Conservation (phyloP, 2,797 vertebrate species). For the Arremon aurantiirostris region DNA sequence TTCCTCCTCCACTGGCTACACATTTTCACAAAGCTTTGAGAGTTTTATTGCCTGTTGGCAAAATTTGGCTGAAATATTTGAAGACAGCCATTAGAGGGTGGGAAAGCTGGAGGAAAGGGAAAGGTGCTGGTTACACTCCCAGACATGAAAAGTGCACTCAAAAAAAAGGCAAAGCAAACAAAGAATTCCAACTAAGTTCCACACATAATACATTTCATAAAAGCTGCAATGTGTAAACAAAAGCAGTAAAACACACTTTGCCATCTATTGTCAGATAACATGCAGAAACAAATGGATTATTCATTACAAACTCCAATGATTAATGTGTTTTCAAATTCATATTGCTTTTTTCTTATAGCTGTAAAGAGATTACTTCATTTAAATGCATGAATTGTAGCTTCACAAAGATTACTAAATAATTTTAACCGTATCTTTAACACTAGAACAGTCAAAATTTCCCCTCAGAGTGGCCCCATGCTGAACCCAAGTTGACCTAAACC, state of each 20-base stretch:
- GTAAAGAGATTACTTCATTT: constrained; percentile 48
- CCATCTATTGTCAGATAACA: constrained; percentile 7
- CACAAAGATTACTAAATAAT: constrained; percentile 39
- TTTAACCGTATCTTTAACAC: background rate
- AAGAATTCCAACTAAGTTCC: background rate
- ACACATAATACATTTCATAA: background rate
- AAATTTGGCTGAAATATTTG: background rate
- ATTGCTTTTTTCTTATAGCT: background rate
- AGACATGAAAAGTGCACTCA: background rate
- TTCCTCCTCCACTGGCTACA: background rate
- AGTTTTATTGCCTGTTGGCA: background rate
- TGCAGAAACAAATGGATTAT: constrained; percentile 58
- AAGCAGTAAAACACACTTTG: constrained; percentile 12
- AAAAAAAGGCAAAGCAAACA: background rate
- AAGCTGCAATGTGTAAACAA: background rate
- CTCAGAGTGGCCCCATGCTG: background rate
- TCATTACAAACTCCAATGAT: constrained; percentile 49
- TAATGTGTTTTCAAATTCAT: constrained; percentile 27
- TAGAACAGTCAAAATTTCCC: background rate
- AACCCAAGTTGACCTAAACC: background rate
- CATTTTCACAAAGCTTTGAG: background rate
- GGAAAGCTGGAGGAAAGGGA: background rate
- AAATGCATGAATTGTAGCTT: constrained; percentile 9
- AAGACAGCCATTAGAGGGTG: background rate
- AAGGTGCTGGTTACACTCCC: background rate